phyloP scores from a whole-genome alignment of 2,888 invertebrate species.

The Lampropteryx suffumata region DNA sequence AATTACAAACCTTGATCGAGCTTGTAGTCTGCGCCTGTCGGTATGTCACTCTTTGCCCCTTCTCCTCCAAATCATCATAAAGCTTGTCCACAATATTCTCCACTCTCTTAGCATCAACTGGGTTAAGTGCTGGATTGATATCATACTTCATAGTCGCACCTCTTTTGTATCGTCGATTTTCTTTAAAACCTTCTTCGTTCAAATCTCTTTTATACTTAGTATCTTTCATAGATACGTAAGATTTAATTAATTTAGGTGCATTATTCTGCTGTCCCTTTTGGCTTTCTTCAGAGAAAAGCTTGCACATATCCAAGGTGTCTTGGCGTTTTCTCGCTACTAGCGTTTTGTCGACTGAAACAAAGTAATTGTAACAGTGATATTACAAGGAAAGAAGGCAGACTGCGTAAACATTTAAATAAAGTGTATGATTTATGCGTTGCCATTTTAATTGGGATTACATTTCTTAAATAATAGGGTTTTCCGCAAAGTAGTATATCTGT shows the following conservation, averaged over 20 bases:
- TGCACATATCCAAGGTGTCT: conserved; percentile 69
- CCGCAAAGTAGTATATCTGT: no score
- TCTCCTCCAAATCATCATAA: conserved; percentile 59
- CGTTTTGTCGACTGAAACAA: conserved; percentile 54
- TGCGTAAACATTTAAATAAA: no score
- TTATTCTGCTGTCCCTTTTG: conserved; percentile 25
- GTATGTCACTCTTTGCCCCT: conserved; percentile 51
- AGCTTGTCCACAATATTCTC: conserved; percentile 65
- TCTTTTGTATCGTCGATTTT: conserved; percentile 9
- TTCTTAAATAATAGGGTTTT: no score
- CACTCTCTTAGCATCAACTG: conserved; percentile 48
- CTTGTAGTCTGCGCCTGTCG: conserved; percentile 34
- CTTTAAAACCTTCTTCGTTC: not conserved
- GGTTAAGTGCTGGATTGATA: conserved; percentile 41
- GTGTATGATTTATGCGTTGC: no score
- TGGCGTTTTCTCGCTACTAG: conserved; percentile 63
- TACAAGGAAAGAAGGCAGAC: no score
- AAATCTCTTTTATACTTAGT: conserved; percentile 6
- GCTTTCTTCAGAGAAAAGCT: conserved; percentile 60
- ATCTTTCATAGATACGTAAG: conserved; percentile 8
- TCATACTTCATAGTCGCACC: conserved; percentile 16
- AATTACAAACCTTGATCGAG: conserved; percentile 4
- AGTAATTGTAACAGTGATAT: no score
- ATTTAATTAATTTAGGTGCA: conserved; percentile 25
- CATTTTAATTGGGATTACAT: no score